These are phyloP conservation scores for Mechanitis mazaeus DNA, from an alignment of 2,888 invertebrate genomes.

Conservation along the genomic window DNA sequence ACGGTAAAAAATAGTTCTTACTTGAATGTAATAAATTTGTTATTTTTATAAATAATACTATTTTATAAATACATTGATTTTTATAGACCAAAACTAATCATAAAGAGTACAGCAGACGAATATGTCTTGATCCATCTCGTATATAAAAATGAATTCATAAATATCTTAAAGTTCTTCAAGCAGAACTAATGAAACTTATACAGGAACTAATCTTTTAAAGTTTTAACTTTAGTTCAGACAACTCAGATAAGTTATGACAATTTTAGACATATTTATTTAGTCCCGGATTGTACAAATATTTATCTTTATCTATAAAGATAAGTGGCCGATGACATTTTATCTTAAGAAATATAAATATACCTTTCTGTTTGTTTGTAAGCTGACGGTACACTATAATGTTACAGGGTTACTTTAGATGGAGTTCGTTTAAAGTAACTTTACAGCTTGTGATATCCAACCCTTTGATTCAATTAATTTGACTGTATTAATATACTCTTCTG, in stretches of 20 bases:
- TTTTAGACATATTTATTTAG: constrained; percentile 10
- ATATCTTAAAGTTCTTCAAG: background rate
- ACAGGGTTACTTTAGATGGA: background rate
- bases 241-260: constrained; percentile 2
- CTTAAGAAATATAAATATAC: constrained; percentile 21
- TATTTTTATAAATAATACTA: too few species aligned
- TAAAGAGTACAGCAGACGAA: too few species aligned
- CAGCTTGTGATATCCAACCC: too few species aligned
- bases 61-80: too few species aligned
- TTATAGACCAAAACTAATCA: too few species aligned
- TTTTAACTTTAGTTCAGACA: background rate
- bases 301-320: constrained; percentile 21
- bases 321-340: constrained; percentile 23
- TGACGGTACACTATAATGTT: constrained; percentile 1
- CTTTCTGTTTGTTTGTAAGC: constrained; percentile 18
- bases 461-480: too few species aligned
- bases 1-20: too few species aligned
- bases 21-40: too few species aligned
- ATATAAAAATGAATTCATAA: background rate
- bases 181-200: background rate
- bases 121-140: background rate
- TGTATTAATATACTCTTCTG: too few species aligned
- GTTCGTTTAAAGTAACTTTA: background rate
- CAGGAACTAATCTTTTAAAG: constrained; percentile 2
- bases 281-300: constrained; percentile 7